Percentiles rank a stretch among this genome's conserved stretches.
Evolutionary conservation across 2,797 vertebrate genomes (phyloP).

Genomic region (Lepilemur septentrionalis): DNA sequence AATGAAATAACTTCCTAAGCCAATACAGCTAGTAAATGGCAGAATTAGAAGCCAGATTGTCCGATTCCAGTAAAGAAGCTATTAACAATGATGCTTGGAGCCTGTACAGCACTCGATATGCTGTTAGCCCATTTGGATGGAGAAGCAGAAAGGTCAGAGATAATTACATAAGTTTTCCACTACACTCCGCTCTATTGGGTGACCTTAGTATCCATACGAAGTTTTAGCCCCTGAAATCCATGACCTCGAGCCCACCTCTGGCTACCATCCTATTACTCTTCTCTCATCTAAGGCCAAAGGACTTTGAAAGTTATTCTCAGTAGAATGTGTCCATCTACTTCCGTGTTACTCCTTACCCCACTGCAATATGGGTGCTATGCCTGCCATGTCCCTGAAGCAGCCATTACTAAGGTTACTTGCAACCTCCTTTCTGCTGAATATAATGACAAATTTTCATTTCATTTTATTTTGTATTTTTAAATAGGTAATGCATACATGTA

Average conservation of each 20-base stretch:
- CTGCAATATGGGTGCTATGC: neutral
- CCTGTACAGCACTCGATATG: neutral
- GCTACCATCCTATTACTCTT: neutral
- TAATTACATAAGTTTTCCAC: neutral
- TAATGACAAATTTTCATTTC: neutral
- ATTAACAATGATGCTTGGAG: neutral
- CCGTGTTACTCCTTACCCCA: neutral
- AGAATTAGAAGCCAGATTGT: neutral
- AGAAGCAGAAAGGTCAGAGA: neutral
- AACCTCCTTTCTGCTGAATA: neutral
- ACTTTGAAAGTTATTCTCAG: neutral
- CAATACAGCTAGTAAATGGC: neutral
- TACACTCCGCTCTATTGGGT: neutral
- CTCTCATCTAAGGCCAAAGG: neutral
- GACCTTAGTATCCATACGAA: neutral
- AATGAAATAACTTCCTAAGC: constrained; percentile 14
- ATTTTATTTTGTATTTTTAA: constrained; percentile 20
- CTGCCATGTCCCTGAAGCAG: neutral
- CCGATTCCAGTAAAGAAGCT: constrained; percentile 9
- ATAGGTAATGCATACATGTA: neutral
- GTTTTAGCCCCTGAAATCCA: neutral
- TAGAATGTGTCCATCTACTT: neutral
- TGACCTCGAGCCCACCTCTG: neutral
- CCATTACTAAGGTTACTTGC: neutral
- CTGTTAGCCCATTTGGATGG: neutral